Base-by-base conservation (phyloP, 2,888 invertebrate species). In the Biston stratarius region DNA sequence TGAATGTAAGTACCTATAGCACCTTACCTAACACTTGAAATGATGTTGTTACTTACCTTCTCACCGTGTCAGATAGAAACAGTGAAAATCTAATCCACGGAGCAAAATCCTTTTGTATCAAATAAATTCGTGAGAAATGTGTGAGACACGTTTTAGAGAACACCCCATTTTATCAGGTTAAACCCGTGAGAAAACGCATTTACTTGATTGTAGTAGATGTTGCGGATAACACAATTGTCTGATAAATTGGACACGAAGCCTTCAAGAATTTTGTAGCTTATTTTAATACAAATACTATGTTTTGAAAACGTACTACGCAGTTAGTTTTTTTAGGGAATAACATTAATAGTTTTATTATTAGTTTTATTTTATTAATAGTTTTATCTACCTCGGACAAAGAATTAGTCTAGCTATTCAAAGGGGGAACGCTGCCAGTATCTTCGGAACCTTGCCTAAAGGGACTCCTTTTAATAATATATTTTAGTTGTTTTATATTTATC, bases 111-210 rank as follows among this genome's bases (percentile, higher is more conserved):
- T 40, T 53, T 67, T 58, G 61, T 61, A 62, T 59, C 58, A 53
- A 58, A 62, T 68, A 60, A 61, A 67, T 64, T 56, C 60, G 51
- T 34, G 55, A 45, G 60, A 59, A 55, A 63, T 61, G 64, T 60
- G 67, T 60, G 63, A 45, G 36, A 56, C 63, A 64, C 59, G 60
- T 64, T 66, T 65, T 61, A 63, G 63, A 63, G 60, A 67, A 55
- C 52, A 61, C n/a, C 56, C 49, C 40, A 56, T 55, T 60, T 75
- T 76, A 77, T 75, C 72, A 71, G 59, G 74, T 78, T 78, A 76
- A 61, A 56, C 55, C 45, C 67, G 68, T 67, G 74, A 72, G 75
- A 71, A 73, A 75, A 74, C 57, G 77, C 77, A 78, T 79, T 77
- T 71, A 67, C 65, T 71, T 74, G 71, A 80, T 79, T 74, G 68